Evolutionary conservation across 2,888 invertebrate genomes (phyloP).

Genomic region (Tipula helvola): DNA sequence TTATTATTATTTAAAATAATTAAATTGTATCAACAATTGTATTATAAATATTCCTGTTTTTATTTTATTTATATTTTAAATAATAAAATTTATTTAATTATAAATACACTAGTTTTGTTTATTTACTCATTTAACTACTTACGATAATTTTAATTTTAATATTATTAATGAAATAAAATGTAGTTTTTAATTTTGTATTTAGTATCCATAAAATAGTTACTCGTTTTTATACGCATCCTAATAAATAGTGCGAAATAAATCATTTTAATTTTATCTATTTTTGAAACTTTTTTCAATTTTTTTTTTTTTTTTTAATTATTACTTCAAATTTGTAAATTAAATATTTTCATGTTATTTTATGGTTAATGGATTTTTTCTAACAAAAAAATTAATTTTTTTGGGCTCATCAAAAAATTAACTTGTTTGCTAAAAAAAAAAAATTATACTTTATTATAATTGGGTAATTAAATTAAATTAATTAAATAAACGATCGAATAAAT

Average conservation of each 20-base stretch:
- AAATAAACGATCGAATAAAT: not conserved
- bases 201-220: not conserved
- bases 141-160: not conserved
- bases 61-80: not conserved
- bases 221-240: not conserved
- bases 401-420: not conserved
- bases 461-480: not conserved
- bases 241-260: not conserved
- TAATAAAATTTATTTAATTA: not conserved
- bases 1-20: not conserved
- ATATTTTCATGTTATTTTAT: too few species aligned
- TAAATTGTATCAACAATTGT: not conserved
- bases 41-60: not conserved
- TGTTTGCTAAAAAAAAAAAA: not conserved
- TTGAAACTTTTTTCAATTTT: not conserved
- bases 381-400: not conserved
- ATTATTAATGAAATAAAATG: not conserved
- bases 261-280: not conserved
- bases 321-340: too few species aligned
- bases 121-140: not conserved
- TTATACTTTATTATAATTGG: not conserved
- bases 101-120: not conserved
- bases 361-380: not conserved
- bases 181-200: not conserved
- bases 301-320: too few species aligned